Evolutionary conservation across 2,113 vertebrate genomes (phyloP), one percentile per base, ranked within the genome.

Genomic region (Scomber japonicus): DNA sequence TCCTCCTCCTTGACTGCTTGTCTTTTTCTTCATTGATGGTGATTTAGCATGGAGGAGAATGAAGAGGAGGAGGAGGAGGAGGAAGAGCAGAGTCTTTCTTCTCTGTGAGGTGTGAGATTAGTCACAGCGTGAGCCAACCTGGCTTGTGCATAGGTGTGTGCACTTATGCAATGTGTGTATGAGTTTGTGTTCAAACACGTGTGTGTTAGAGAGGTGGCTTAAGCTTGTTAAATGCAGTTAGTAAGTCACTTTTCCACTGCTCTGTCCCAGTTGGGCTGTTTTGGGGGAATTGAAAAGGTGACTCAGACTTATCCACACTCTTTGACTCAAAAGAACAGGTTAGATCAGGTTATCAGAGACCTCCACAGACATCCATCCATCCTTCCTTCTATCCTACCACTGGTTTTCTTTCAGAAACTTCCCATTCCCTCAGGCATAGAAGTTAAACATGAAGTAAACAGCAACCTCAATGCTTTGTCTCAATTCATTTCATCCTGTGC

Each of bases 81-180:
- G 16, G 74, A 80, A 6, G 76, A 78, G 72, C 46, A 14, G 27
- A 24, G 51, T 46, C 16, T 14, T 67, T 63, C 19, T 30, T 67
- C 60, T 63, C 40, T 76, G 78, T 61, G 54, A 87, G 78, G 86
- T 78, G 84, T 88, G 75, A 80, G 76, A 86, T 88, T 89, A 85
- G 76, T 81, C 66, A 78, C 75, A 80, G 62, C 11, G 31, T 59
- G 82, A 61, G 67, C 62, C 65, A 21, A 45, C 44, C 8, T 6
- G 27, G 15, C 27, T 62, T 53, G 69, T 78, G 62, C 35, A 67
- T 65, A 54, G 24, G 64, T 46, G 78, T 64, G 69, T 72, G 78
- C 51, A 17, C 40, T 61, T 30, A 31, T 78, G 68, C 14, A 64
- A 56, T 51, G 14, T 71, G 69, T 67, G n/a, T 46, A 19, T 5